Evolutionary conservation across 2,113 vertebrate genomes (phyloP).

Genomic region (Machaerirhynchus nigripectus): DNA sequence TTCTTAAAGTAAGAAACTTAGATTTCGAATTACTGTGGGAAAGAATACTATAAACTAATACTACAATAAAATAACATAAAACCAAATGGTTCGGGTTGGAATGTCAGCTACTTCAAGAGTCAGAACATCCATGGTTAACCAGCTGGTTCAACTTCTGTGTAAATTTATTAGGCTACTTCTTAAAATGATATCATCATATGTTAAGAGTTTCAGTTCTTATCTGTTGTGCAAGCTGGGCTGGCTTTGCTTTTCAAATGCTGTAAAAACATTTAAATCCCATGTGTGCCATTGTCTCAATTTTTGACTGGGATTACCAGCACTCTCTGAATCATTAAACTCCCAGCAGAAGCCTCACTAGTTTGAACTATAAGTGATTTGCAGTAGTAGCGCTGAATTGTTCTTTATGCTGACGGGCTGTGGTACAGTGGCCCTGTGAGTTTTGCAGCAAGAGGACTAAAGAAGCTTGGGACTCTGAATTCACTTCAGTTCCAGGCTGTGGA

Average conservation of each 20-base stretch:
- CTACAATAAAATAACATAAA: not conserved
- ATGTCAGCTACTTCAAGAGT: not conserved
- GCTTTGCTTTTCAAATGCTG: not conserved
- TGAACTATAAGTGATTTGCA: not conserved
- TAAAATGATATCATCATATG: not conserved
- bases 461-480: not conserved
- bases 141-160: not conserved
- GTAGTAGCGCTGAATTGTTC: not conserved
- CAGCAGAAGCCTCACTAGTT: not conserved
- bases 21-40: not conserved
- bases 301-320: not conserved
- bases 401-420: not conserved
- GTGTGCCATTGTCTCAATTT: not conserved
- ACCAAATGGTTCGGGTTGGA: not conserved
- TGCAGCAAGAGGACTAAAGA: not conserved
- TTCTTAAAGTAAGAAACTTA: not conserved
- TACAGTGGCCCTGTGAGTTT: not conserved
- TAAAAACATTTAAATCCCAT: not conserved
- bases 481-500: not conserved
- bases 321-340: not conserved
- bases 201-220: not conserved
- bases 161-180: not conserved
- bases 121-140: not conserved
- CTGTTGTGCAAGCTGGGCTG: not conserved
- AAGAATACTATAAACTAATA: not conserved